Base-by-base conservation (phyloP, 2,797 vertebrate genomes). In the Sebastes flavidus region DNA sequence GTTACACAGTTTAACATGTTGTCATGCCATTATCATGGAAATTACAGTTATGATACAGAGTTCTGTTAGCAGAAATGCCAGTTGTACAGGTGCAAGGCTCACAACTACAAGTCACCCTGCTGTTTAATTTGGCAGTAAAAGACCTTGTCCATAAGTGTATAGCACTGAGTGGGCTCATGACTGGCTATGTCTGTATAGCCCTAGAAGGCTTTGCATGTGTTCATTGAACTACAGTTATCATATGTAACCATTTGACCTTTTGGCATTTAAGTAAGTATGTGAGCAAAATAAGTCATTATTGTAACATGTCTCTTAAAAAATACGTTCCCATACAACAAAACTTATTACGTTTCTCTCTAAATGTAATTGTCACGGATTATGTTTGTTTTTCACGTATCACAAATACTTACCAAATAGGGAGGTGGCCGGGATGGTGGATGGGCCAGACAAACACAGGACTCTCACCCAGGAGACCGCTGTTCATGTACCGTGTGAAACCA, bases 1-100 rank as follows among this genome's bases (percentile, higher is more conserved):
- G 73, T 70, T 65, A 29, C 58, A 72, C 42, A 75, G 79, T 79
- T 81, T 60, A 74, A 63, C 61, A 49, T 78, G 63, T 42, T 74
- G 78, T 72, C 62, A 58, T 84, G 62, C 34, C 36, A 71, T 62
- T 75, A 65, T 56, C 46, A 72, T 82, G 60, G n/a, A 75, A 61
- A 84, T 72, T 69, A 49, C 14, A 55, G 60, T 70, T 49, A 72
- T 61, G 42, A 67, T 14, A 46, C 30, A 67, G 46, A 81, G 49
- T 61, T 78, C 3, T 55, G 62, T 77, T 74, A 22, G 60, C 72
- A 81, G 20, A 54, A 38, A 63, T 29, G 62, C 18, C 9, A 72
- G 60, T 56, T 65, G 59, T 70, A 63, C 42, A 81, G 36, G 52
- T 81, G 60, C 38, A 73, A 24, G 29, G 32, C 65, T 58, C 36